phyloP scores from a whole-genome alignment of 2,797 vertebrate species.

The Pampus argenteus region DNA sequence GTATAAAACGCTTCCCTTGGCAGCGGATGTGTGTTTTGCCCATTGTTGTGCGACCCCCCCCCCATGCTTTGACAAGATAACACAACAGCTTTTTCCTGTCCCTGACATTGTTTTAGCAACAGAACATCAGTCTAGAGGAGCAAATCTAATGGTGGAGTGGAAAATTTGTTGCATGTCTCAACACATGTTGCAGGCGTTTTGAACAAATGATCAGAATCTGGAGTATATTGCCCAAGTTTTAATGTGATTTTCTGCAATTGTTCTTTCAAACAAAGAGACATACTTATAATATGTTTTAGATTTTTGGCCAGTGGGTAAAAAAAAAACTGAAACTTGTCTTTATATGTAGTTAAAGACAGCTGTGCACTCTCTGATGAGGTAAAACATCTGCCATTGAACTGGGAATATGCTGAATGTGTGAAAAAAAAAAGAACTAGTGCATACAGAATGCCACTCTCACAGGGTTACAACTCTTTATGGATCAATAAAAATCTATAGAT shows the following conservation, averaged over 20 bases:
- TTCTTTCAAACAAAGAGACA: slow-evolving; percentile 56
- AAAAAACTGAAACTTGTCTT: slow-evolving; percentile 44
- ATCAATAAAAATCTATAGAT: neutral
- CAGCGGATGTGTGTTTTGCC: slow-evolving; percentile 23
- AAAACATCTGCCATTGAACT: slow-evolving; percentile 53
- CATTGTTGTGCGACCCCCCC: slow-evolving; percentile 52
- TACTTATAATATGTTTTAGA: slow-evolving; percentile 51
- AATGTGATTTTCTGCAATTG: slow-evolving; percentile 58
- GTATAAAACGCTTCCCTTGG: slow-evolving; percentile 67
- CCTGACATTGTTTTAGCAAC: slow-evolving; percentile 53
- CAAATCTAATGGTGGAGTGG: neutral
- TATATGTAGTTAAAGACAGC: slow-evolving; percentile 56
- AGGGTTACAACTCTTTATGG: neutral
- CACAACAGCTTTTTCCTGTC: slow-evolving; percentile 68
- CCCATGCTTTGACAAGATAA: slow-evolving; percentile 68
- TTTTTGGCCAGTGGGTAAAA: slow-evolving; percentile 47
- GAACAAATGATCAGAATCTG: slow-evolving; percentile 50
- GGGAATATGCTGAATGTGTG: slow-evolving; percentile 41
- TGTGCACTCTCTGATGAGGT: slow-evolving; percentile 49
- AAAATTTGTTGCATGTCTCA: slow-evolving; percentile 10
- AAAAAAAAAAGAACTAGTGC: slow-evolving; percentile 32
- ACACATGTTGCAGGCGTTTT: slow-evolving; percentile 36
- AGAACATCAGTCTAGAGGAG: slow-evolving; percentile 21
- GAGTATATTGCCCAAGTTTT: slow-evolving; percentile 31
- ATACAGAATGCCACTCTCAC: neutral